Evolutionary conservation across 2,113 vertebrate genomes (phyloP).

Genomic region (Crotalus viridis): DNA sequence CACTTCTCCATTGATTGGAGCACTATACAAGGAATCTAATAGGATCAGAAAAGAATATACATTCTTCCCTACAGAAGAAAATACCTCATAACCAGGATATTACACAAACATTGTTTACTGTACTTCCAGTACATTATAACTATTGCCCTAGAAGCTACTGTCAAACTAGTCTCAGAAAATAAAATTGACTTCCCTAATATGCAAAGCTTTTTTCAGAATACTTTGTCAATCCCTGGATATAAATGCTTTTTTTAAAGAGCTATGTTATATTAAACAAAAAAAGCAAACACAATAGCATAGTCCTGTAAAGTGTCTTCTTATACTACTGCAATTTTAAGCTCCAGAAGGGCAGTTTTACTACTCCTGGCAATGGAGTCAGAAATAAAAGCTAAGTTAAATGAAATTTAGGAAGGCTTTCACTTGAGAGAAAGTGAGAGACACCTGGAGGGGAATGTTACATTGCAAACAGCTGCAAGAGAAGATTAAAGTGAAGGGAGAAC

Average conservation of each 20-base stretch:
- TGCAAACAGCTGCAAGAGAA: slow-evolving; percentile 1
- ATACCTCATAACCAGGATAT: not conserved
- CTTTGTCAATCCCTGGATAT: not conserved
- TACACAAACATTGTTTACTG: not conserved
- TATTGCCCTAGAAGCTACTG: not conserved
- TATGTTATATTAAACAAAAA: not conserved
- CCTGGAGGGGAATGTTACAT: not conserved
- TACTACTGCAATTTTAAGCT: not conserved
- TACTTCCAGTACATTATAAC: not conserved
- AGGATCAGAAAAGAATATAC: not conserved
- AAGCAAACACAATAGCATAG: not conserved
- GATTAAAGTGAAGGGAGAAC: slow-evolving; percentile 18
- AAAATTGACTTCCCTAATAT: not conserved
- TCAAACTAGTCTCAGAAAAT: not conserved
- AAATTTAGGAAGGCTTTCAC: not conserved
- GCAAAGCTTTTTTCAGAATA: not conserved
- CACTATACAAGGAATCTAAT: not conserved
- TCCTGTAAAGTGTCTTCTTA: not conserved
- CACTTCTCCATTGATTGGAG: not conserved
- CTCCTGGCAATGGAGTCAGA: not conserved
- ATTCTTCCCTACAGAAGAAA: not conserved
- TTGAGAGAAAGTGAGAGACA: not conserved
- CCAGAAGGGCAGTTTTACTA: not conserved
- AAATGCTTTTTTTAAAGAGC: not conserved
- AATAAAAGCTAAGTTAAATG: not conserved